Evolutionary conservation across 2,888 invertebrate species (phyloP), one percentile per base, ranked within the genome.

Genomic region (Lamellibrachia satsuma): DNA sequence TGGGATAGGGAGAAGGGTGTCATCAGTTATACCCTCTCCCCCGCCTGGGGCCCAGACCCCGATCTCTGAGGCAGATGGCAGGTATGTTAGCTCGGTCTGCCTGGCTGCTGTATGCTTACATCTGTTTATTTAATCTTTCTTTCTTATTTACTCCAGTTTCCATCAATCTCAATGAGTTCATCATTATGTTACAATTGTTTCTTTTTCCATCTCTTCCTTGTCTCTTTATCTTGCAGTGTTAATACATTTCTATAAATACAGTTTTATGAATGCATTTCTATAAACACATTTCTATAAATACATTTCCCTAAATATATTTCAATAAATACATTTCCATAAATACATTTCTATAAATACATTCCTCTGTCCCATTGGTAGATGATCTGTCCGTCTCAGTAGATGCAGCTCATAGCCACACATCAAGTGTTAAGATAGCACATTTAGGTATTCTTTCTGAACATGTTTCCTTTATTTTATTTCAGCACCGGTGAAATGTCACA

Each of bases 11-110:
- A 94, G 94, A n/a, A 93, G 93, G 7, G 93, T 94, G 3, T 95
- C 96, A 0, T 91, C 91, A 55, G 91, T 91, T 11, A 51, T 57
- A 1, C 91, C 52, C 91, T 91, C 93, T 9, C 96, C 96, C 15
- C 96, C 96, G 11, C 95, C 95, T 39, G 96, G 96, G n/a, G 94
- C 27, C 8, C 91, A 91, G 7, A 96, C 96, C 3, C 96, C 96
- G 22, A 95, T 94, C 39, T 96, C 96, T 11, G 96, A 96, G 92
- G 94, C 94, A 22, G 96, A 96, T 93, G 95, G 93, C 90, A 94
- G 94, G 91, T 91, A 22, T 22, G 91, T 93, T n/a, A 75, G 22
- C 3, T 22, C 15, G 0, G 75, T 22, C 75, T 75, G 15, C 3
- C 75, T 75, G 75, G 22, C 22, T 75, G 75, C 15, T 75, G 15